Evolutionary conservation across 1,140 invertebrate species (phyloP).

Genomic region (Pemphigus obesinymphae): DNA sequence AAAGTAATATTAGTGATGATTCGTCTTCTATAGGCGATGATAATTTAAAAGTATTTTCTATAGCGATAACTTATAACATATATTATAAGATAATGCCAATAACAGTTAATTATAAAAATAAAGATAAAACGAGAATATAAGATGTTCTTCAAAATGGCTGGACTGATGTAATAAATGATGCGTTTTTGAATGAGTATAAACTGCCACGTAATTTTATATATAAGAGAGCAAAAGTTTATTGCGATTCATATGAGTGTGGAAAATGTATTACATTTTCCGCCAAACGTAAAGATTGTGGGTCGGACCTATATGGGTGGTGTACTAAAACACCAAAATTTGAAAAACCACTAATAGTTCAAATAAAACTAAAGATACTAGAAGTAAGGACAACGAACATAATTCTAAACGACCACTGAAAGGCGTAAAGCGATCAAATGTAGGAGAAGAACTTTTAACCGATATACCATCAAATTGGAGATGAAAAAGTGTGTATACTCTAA

Average conservation of each 20-base stretch:
- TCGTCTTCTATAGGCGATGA: too few species aligned
- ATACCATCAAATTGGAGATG: background rate
- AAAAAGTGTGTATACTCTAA: background rate
- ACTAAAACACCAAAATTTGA: background rate
- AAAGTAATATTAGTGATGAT: too few species aligned
- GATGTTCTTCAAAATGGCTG: background rate
- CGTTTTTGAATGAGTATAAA: background rate
- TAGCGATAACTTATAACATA: background rate
- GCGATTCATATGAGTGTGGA: background rate
- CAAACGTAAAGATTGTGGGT: background rate
- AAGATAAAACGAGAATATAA: background rate
- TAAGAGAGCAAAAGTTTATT: background rate
- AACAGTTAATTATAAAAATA: background rate
- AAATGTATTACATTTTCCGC: background rate
- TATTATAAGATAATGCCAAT: background rate
- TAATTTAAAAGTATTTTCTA: background rate
- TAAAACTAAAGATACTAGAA: background rate
- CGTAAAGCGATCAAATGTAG: background rate
- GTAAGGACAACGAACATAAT: background rate
- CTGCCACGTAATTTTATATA: background rate
- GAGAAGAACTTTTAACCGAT: background rate
- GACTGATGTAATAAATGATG: background rate
- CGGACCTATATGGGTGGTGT: background rate
- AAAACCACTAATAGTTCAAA: background rate
- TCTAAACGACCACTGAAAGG: background rate